These are phyloP conservation scores for Saccostrea cuccullata DNA, from an alignment of 1,140 invertebrate species.

Conservation along the genomic window DNA sequence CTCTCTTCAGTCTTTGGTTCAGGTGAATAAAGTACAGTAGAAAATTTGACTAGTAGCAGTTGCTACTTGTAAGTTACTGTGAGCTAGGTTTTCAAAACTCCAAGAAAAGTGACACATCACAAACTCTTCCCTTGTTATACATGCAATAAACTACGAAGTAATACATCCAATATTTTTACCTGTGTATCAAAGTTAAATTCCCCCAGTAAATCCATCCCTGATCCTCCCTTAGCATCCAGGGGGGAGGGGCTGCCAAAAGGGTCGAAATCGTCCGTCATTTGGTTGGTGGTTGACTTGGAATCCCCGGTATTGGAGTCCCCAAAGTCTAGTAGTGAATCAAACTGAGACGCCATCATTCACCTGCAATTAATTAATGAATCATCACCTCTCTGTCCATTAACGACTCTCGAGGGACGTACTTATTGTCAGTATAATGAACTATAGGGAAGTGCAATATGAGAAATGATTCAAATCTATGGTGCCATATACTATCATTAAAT, in stretches of 20 bases:
- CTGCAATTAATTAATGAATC: constrained; percentile 38
- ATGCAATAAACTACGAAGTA: too few relatives aligned
- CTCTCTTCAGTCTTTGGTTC: too few relatives aligned
- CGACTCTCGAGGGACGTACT: constrained; percentile 8
- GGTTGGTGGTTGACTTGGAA: background rate
- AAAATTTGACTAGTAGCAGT: too few relatives aligned
- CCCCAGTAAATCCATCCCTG: constrained; percentile 29
- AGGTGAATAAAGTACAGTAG: too few relatives aligned
- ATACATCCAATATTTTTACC: constrained; percentile 3
- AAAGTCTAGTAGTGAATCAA: constrained; percentile 58
- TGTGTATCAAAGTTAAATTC: constrained; percentile 29
- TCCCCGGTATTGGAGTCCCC: constrained; percentile 41
- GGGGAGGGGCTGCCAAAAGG: background rate
- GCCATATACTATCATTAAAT: background rate
- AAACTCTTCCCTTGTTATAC: too few relatives aligned
- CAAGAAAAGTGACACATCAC: too few relatives aligned
- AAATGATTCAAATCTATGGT: background rate
- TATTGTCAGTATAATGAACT: too few relatives aligned
- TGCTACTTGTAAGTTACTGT: too few relatives aligned
- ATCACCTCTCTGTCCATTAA: constrained; percentile 26
- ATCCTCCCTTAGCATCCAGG: constrained; percentile 29
- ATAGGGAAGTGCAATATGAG: too few relatives aligned
- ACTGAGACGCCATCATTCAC: constrained; percentile 56
- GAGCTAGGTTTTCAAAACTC: too few relatives aligned
- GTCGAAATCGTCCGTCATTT: constrained; percentile 17